phyloP scores from a whole-genome alignment of 2,113 vertebrate genomes.

The Tachysurus fulvidraco region DNA sequence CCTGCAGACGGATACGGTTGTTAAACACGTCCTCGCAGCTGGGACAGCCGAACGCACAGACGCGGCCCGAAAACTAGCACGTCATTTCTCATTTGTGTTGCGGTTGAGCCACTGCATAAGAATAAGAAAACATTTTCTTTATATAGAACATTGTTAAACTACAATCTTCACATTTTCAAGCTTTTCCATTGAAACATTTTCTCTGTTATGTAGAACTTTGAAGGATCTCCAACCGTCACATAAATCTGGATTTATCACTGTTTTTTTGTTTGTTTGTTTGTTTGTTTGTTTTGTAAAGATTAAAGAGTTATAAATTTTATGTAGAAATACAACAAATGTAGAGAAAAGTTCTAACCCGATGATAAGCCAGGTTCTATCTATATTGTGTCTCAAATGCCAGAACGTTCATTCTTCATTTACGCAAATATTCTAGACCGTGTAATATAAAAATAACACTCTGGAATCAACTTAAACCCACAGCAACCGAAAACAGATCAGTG shows the following conservation, averaged over 20 bases:
- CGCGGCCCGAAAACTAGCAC: background rate
- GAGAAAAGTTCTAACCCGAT: background rate
- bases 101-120: background rate
- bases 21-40: conserved; percentile 38
- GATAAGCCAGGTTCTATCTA: background rate
- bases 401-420: background rate
- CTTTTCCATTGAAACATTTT: background rate
- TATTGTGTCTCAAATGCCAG: background rate
- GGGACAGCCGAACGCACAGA: background rate
- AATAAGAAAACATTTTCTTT: background rate
- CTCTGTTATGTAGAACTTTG: background rate
- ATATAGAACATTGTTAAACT: background rate
- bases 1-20: conserved; percentile 23
- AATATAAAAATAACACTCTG: background rate
- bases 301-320: background rate
- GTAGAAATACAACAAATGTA: background rate
- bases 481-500: background rate
- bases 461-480: background rate
- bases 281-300: background rate
- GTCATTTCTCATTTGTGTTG: conserved; percentile 21
- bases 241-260: background rate
- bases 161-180: background rate
- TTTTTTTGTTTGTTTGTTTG: no score
- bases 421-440: background rate
- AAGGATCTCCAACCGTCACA: background rate